Evolutionary conservation across 2,113 vertebrate genomes (phyloP), one percentile per base, ranked within the genome.

Genomic region (Scartelaos histophorus): DNA sequence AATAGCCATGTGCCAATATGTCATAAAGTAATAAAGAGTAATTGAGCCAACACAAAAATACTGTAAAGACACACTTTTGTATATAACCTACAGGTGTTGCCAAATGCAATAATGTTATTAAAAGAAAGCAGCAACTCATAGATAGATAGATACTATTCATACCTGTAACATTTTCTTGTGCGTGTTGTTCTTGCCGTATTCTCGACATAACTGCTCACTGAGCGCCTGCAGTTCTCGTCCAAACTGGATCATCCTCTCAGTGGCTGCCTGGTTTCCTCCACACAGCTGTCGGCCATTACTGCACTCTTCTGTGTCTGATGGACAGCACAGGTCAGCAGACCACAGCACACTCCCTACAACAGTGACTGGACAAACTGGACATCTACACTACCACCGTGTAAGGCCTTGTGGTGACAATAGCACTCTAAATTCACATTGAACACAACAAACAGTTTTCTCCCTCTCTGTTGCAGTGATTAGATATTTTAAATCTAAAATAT

Each of bases 161-260:
- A 90, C 89, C 90, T 92, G 90, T 65, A 91, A 67, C 89, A 90
- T 91, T 71, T 90, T 89, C 83, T 89, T 89, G 89, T 98, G 97
- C 24, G 94, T 60, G 62, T 95, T 91, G 72, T 99, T 98, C 90
- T 97, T 99, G 84, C 97, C 97, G 0, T 96, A 98, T 47, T 99
- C 96, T 61, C 93, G 92, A 84, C 96, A 95, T 78, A 99, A 93
- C 90, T 98, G 96, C 77, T 99, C 97, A 0, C 95, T 97, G 80
- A 99, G 94, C 11, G 92, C 87, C 92, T 99, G 97, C 89, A 99
- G 93, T 88, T 99, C 97, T 9, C 97, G 94, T 34, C 97, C 97
- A 74, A 99, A 99, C 92, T 98, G 95, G 90, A 99, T 99, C 95
- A 99, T 98, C 58, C 96, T 91, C 90, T 99, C 97, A 0, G 97